Evolutionary conservation across 2,113 vertebrate species (phyloP).

Genomic region (Hepsetus odoe): DNA sequence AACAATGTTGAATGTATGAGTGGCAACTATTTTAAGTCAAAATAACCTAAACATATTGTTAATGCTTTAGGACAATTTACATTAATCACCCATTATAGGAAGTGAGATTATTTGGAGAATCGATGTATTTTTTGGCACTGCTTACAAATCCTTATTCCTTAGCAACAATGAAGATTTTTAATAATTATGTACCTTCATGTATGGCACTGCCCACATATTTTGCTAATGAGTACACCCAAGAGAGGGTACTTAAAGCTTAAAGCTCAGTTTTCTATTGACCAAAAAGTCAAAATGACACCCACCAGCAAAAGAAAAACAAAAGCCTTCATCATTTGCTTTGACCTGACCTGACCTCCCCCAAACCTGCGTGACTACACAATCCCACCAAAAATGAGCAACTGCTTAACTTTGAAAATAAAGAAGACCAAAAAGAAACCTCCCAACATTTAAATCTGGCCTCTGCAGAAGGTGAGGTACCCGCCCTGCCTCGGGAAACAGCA

Average conservation of each 20-base stretch:
- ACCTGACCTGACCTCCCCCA: neutral
- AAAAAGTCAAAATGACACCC: neutral
- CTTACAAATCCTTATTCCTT: too few relatives aligned
- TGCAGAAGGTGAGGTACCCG: conserved; percentile 68
- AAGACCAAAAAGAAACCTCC: conserved; percentile 42
- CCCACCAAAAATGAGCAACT: neutral
- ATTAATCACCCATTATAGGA: too few relatives aligned
- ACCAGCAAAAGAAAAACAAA: neutral
- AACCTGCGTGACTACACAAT: neutral
- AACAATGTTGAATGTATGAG: too few relatives aligned
- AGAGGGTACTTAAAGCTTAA: neutral
- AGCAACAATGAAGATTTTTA: too few relatives aligned
- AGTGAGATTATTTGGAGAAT: too few relatives aligned
- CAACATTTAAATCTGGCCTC: conserved; percentile 75
- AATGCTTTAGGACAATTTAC: too few relatives aligned
- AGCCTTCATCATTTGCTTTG: neutral
- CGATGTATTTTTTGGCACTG: too few relatives aligned
- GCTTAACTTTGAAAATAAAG: conserved; percentile 30
- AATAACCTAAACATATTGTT: too few relatives aligned
- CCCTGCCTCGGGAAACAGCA: conserved; percentile 72
- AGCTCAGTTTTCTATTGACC: neutral
- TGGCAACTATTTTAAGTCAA: too few relatives aligned
- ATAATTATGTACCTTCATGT: too few relatives aligned
- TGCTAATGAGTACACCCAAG: neutral
- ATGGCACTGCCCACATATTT: too few relatives aligned